These are phyloP conservation scores for Struthidea cinerea DNA, from an alignment of 2,113 vertebrate genomes.

Conservation along the genomic window DNA sequence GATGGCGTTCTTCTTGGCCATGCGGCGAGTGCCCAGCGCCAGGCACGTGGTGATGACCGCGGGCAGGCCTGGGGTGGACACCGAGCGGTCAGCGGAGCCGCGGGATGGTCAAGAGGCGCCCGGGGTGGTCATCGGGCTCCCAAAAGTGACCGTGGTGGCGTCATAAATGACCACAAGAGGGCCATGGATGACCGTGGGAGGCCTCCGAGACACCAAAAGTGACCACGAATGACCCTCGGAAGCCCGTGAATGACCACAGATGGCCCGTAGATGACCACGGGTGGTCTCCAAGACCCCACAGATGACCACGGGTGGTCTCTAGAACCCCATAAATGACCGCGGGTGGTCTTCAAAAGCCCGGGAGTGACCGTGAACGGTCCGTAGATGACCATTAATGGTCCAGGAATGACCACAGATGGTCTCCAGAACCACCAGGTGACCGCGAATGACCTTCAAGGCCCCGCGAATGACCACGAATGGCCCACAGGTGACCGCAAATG, in stretches of 20 bases:
- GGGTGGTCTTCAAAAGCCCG: no score
- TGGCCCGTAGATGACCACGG: no score
- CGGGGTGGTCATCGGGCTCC: no score
- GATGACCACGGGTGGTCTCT: no score
- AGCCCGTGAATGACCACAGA: no score
- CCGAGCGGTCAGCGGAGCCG: not conserved
- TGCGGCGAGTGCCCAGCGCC: not conserved
- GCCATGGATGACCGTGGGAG: fast-evolving
- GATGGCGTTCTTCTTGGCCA: not conserved
- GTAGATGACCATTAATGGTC: not conserved
- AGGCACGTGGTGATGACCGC: not conserved
- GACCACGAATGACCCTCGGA: not conserved
- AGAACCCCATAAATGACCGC: no score
- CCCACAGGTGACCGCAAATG: not conserved
- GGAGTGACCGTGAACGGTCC: no score
- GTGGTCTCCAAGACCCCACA: no score
- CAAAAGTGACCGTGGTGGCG: no score
- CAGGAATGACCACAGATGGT: not conserved
- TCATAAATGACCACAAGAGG: no score
- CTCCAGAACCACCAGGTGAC: not conserved
- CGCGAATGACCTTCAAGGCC: not conserved
- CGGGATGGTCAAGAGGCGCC: no score
- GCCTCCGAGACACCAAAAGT: not conserved
- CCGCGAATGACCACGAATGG: no score
- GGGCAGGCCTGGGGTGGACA: not conserved